Base-by-base conservation (phyloP, 2,888 invertebrate species). In the Amaurobius ferox region DNA sequence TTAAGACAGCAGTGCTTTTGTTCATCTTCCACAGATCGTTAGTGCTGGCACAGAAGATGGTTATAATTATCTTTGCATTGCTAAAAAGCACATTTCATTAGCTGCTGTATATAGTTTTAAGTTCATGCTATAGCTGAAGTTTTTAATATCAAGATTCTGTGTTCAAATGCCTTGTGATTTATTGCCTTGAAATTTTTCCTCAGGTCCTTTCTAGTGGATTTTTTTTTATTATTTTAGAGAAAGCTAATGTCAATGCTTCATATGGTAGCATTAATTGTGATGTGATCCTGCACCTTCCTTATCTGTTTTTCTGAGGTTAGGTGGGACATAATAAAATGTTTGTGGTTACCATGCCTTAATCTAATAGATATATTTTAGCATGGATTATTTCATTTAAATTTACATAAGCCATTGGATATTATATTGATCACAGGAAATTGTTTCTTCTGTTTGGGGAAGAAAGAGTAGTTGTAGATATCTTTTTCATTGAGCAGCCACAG, bases 81-180 rank as follows among this genome's bases (percentile, higher is more conserved):
- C 86, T 86, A 71, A 66, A 66, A 86, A 79, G 86, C 79, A 79
- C 79, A 79, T 79, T 77, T 86, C 86, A 86, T 79, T 79, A 79
- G 86, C 86, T 86, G 79, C 79, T 86, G 86, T 86, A 86, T 28
- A 86, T 86, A 86, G 79, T 86, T 86, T 78, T 86, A 70, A 48
- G 79, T 86, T 73, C 74, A 79, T 79, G 76, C 74, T 72, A 70
- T 79, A 86, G 86, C 71, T 76, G 79, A 86, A 86, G 71, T 74
- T 86, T 86, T 79, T 74, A 86, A 85, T 79, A 74, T 74, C 86
- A 79, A 86, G 79, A 86, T 78, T 85, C 35, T 86, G 39, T 86
- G 79, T 86, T 72, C 32, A 86, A 74, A 39, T 79, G 86, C 86
- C 86, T 86, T 86, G 86, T 86, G 79, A 86, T 86, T 79, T 74